Base-by-base conservation (phyloP, 2,113 vertebrate species). In the Corapipo altera region DNA sequence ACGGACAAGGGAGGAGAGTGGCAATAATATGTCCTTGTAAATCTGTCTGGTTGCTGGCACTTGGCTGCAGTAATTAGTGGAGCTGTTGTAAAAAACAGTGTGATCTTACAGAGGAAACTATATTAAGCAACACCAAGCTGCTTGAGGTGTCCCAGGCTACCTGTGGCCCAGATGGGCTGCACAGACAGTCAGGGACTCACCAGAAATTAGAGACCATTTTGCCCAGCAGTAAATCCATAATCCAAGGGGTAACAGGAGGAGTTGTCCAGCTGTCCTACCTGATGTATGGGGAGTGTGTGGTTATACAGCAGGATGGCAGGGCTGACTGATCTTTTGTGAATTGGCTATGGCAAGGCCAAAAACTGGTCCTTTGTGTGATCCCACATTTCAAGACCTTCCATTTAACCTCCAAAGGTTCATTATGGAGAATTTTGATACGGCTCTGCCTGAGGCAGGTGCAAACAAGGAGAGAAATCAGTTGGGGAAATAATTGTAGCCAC, bases 51-150 rank as follows among this genome's bases (percentile, higher is more conserved):
- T 52, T 92, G 44, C 88, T 93, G 91, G 88, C 78, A 57, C 72
- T 94, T 59, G 82, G 85, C 93, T 87, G 69, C 91, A 82, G n/a
- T 91, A 72, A 92, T 93, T 87, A 95, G 84, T 46, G 65, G 61
- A 84, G 85, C 72, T 75, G 65, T 18, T 93, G 85, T 84, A 75
- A 91, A 85, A 95, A 88, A 20, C 37, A 23, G 52, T 77, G 5
- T 92, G 88, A 67, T 93, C 80, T 81, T 95, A 61, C 58, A 52
- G 73, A 89, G 52, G 32, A 77, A 89, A 81, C 73, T 75, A 32
- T 77, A 77, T 85, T 82, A 89, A 91, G 89, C 54, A 81, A 51
- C 71, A 33, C 52, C 6, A 3, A 80, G 49, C 61, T 92, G 64
- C 66, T 59, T n/a, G 80, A 84, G n/a, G 61, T 91, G 52, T 88